Evolutionary conservation across 2,113 vertebrate species (phyloP), one percentile per base, ranked within the genome.

Genomic region (Morone saxatilis): DNA sequence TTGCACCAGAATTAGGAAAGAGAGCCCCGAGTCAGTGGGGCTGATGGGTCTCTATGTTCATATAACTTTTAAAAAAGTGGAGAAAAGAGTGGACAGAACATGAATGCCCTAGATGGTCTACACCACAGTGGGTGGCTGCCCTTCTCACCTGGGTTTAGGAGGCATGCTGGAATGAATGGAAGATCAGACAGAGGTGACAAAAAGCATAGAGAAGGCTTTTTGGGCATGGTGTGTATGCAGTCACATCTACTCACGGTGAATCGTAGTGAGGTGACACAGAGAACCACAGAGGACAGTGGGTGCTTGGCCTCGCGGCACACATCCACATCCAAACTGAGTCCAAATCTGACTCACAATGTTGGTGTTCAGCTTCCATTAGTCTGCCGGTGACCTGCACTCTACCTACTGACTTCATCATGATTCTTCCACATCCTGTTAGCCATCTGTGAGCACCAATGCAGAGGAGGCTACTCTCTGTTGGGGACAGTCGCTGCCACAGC

Each of bases 361-460:
- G 17, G 78, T 77, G 50, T 66, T 91, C 84, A 71, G 76, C 65
- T 87, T 76, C 56, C 41, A 86, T 90, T 88, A 87, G 68, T 83
- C 71, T 43, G 40, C 85, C 48, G 22, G 69, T 88, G 72, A 59
- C 72, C 76, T 75, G 62, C 63, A 57, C 63, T 73, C 54, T 68
- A 84, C 80, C 78, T 60, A 61, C 66, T 62, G 43, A 54, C 78
- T 79, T 87, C 65, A 70, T 82, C 72, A 54, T 38, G 53, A 83
- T 57, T 80, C 54, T 45, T 74, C 66, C 17, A 54, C 70, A 82
- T 74, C 60, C 75, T 77, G 54, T 83, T 87, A 78, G 61, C 71
- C 47, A 22, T 72, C 75, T 86, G 67, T 31, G 71, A 71, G 63
- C 73, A 66, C 56, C 41, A 54, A 79, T 59, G 77, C 60, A 75